Percentiles rank a stretch among this genome's conserved stretches.
phyloP scores from a whole-genome alignment of 2,888 invertebrate genomes.

The Nowickia ferox region DNA sequence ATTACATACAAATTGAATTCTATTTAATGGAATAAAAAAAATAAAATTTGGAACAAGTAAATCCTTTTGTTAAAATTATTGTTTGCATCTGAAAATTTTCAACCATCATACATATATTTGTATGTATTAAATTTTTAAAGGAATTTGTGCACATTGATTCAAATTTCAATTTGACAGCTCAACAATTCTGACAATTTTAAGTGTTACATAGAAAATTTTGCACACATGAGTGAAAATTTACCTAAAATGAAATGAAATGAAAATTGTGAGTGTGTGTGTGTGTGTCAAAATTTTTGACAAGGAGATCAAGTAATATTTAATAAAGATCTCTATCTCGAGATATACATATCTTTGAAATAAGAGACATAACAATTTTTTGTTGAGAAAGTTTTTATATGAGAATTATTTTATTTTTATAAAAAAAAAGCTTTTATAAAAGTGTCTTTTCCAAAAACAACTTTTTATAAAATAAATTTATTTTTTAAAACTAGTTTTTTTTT shows the following conservation, averaged over 20 bases:
- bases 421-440: no score
- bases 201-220: constrained; percentile 47
- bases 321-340: no score
- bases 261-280: constrained; percentile 13
- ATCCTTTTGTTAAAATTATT: constrained; percentile 58
- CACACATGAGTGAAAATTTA: constrained; percentile 51
- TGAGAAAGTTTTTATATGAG: no score
- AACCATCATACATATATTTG: background rate
- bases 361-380: no score
- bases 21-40: background rate
- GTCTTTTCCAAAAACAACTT: no score
- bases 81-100: constrained; percentile 7
- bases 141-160: constrained; percentile 19
- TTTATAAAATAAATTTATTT: no score
- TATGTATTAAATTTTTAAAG: background rate
- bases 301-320: no score
- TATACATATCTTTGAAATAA: no score
- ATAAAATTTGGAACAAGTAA: constrained; percentile 15
- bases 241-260: constrained; percentile 2
- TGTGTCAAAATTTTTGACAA: constrained; percentile 48
- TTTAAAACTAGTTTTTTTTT: no score
- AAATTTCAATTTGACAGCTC: constrained; percentile 41
- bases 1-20: constrained; percentile 41
- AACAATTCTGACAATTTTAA: constrained; percentile 52
- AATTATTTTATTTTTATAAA: no score